Percentiles rank a stretch among this genome's conserved stretches.
These are phyloP conservation scores for Cassiopea xamachana DNA, from an alignment of 30 jellyfish, hydroid and myxozoan genomes.

Conservation along the genomic window DNA sequence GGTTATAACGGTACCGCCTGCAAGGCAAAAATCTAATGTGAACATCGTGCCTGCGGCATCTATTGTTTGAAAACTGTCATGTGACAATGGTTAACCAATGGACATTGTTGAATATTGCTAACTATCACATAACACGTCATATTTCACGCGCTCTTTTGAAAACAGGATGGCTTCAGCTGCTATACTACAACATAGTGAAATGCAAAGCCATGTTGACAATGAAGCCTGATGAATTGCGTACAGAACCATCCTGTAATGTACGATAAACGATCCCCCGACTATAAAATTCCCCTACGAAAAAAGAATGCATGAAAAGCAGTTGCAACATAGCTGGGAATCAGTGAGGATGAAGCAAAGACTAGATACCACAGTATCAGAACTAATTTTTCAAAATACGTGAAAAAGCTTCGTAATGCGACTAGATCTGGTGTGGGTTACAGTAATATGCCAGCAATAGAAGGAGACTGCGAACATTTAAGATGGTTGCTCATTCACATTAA, in stretches of 20 bases:
- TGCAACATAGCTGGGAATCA: not conserved
- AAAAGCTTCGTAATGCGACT: slow-evolving; percentile 22
- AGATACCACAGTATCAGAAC: slow-evolving; percentile 42
- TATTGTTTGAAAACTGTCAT: not conserved
- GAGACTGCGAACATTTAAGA: slow-evolving; percentile 8
- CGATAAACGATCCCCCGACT: slow-evolving; percentile 11
- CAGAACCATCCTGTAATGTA: slow-evolving; percentile 10
- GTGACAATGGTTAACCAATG: not conserved
- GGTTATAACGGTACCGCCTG: not conserved
- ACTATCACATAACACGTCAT: not conserved
- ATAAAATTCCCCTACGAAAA: not conserved
- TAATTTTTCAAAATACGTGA: slow-evolving; percentile 49
- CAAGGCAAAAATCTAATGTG: not conserved
- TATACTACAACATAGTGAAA: not conserved
- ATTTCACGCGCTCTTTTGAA: not conserved
- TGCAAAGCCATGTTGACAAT: slow-evolving; percentile 1
- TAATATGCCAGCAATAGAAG: slow-evolving; percentile 2
- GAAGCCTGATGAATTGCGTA: slow-evolving; percentile 22
- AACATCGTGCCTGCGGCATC: not conserved
- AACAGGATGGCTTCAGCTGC: not conserved
- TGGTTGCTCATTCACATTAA: slow-evolving; percentile 8
- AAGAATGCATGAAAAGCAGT: slow-evolving; percentile 21
- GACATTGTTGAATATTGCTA: no score
- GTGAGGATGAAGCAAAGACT: slow-evolving; percentile 23
- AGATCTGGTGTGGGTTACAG: slow-evolving; percentile 58